Base-by-base conservation (phyloP, 2,113 vertebrate species). In the Eurystomus gularis region DNA sequence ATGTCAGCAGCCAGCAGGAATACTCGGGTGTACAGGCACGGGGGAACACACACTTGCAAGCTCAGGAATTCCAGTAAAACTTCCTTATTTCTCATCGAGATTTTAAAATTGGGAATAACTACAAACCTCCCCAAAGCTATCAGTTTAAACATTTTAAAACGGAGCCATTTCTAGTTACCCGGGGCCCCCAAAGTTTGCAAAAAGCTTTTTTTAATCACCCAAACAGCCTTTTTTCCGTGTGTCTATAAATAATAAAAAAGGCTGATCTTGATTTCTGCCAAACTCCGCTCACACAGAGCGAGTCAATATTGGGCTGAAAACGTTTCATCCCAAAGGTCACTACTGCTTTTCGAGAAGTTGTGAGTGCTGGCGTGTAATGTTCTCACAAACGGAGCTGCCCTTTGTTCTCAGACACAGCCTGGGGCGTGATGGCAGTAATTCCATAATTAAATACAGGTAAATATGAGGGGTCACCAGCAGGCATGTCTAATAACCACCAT, bases 371-470 rank as follows among this genome's bases (percentile, higher is more conserved):
- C 7, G 7, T 18, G 1, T 61, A 52, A 33, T 69, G 29, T 18
- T 57, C 61, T 85, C 33, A 71, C 44, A 90, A 90, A 76, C 13
- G 42, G 39, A 69, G 29, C 11, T 68, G 23, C 44, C 26, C 79
- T 79, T 90, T 69, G 24, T 69, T 73, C 66, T 88, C 71, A 85
- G 79, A 8, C 31, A n/a, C 13, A 65, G 64, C 42, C 82, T 90
- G 20, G 48, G 64, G 58, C 16, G 2, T 25, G 42, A 28, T 76
- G 48, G 71, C 79, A 88, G 58, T 52, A 42, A 57, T 69, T 80
- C 90, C 84, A 46, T 86, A 90, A 90, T 81, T 85, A 92, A 88
- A 94, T 52, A 82, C 64, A 86, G 72, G 82, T 66, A 72, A 87
- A 79, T 82, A 19, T 2, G 10, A 60, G 25, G 33, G 55, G 76